Percentiles rank a stretch among this genome's conserved stretches.
Conservation (phyloP, 2,113 vertebrate species). For the Pseudonaja textilis region DNA sequence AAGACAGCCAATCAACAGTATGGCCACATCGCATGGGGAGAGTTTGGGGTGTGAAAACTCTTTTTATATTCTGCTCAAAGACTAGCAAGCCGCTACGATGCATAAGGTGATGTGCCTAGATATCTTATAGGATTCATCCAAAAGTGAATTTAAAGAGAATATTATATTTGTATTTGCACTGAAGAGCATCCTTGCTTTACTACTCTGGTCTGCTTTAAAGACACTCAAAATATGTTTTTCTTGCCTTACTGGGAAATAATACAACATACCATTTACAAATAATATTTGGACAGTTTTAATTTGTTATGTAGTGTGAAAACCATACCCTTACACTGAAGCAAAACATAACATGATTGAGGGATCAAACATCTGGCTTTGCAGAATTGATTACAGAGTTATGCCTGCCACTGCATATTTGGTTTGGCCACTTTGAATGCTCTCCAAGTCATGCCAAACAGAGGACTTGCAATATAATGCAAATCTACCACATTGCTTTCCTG, state of each 20-base stretch:
- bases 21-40: neutral
- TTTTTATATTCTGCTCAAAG: neutral
- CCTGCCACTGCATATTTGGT: neutral
- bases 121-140: neutral
- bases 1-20: neutral
- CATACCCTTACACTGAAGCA: neutral
- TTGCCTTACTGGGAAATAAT: accelerated
- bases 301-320: neutral
- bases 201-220: neutral
- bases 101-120: neutral
- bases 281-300: neutral
- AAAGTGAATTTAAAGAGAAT: neutral
- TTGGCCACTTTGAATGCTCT: neutral
- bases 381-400: neutral
- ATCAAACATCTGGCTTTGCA: neutral
- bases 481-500: neutral
- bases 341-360: neutral
- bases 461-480: neutral
- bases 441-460: too few relatives aligned
- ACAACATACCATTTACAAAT: neutral
- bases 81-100: too few relatives aligned
- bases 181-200: neutral
- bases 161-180: neutral
- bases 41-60: neutral
- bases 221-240: neutral